A percentile compares a stretch with the other conserved stretches of the same genome.
phyloP scores from a whole-genome alignment of 2,888 invertebrate species.

The Eumerus sabulonum region DNA sequence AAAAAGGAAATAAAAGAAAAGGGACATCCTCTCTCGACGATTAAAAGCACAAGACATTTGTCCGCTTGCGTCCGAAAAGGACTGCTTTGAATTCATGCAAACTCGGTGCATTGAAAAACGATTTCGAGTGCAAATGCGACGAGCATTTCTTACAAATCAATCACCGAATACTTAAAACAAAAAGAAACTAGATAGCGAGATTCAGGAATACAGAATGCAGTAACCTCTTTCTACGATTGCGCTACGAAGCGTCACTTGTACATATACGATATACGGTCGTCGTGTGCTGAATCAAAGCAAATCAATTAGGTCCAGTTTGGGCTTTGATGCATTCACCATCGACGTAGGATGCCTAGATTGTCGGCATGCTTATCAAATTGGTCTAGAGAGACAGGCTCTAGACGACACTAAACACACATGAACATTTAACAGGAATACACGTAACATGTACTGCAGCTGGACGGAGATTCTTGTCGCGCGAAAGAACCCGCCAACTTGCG shows the following conservation, averaged over 20 bases:
- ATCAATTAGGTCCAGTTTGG: conserved; percentile 59
- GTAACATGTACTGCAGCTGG: conserved; percentile 35
- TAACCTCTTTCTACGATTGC: too few species aligned
- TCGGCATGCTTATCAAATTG: conserved; percentile 63
- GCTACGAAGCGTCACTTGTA: too few species aligned
- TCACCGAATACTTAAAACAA: conserved; percentile 22
- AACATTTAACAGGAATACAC: conserved; percentile 40
- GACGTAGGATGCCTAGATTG: conserved; percentile 17
- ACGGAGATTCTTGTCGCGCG: conserved; percentile 34
- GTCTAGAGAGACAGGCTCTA: conserved; percentile 59
- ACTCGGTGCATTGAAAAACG: too few species aligned
- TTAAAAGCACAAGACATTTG: too few species aligned
- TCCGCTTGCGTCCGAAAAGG: too few species aligned
- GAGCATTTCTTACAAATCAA: conserved; percentile 33
- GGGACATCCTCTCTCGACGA: conserved; percentile 33
- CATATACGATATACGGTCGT: too few species aligned
- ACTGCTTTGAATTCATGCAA: conserved; percentile 35
- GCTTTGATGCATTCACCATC: conserved; percentile 37
- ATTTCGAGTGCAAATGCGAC: conserved; percentile 35
- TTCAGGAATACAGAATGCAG: too few species aligned
- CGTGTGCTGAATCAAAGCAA: conserved; percentile 34
- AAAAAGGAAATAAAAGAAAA: conserved; percentile 14
- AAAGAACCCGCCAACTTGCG: conserved; percentile 51
- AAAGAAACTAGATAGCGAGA: conserved; percentile 1
- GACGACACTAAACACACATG: conserved; percentile 58